Evolutionary conservation across 2,888 invertebrate species (phyloP).

Genomic region (Troides helena): DNA sequence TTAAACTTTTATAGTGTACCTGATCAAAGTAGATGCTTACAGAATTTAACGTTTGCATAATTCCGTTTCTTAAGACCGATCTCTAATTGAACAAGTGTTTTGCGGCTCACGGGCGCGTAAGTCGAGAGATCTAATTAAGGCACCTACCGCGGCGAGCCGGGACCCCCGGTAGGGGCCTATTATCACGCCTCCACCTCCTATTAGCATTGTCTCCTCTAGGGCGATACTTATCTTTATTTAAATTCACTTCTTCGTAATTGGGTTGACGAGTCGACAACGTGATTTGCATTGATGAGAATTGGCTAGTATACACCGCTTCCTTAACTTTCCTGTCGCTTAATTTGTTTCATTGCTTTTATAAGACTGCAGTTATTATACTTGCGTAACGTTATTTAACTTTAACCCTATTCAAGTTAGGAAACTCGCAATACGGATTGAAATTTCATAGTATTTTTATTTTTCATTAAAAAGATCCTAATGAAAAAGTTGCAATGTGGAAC

Average conservation of each 20-base stretch:
- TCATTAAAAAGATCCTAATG: conserved; percentile 20
- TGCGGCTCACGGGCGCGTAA: conserved; percentile 69
- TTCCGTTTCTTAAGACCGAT: conserved; percentile 68
- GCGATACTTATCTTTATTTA: conserved; percentile 81
- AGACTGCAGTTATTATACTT: conserved; percentile 42
- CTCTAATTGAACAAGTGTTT: conserved; percentile 79
- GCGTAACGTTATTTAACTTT: conserved; percentile 9
- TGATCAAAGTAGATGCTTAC: conserved; percentile 29
- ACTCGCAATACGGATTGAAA: not conserved
- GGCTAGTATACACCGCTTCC: conserved; percentile 62
- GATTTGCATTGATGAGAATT: conserved; percentile 81
- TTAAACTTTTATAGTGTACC: not conserved
- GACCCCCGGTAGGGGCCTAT: conserved; percentile 69
- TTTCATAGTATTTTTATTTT: conserved; percentile 8
- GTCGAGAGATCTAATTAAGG: conserved; percentile 78
- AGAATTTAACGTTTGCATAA: conserved; percentile 50
- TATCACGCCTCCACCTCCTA: conserved; percentile 77
- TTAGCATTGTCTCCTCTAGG: conserved; percentile 80
- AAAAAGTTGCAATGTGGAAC: conserved; percentile 14
- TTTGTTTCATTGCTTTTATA: conserved; percentile 72
- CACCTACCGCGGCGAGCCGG: conserved; percentile 62
- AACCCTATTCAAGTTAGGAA: not conserved
- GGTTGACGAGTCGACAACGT: conserved; percentile 81
- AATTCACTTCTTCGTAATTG: conserved; percentile 81
- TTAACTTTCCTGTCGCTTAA: conserved; percentile 65